Base-by-base conservation (phyloP, 2,888 invertebrate species). In the Athripsodes cinereus region DNA sequence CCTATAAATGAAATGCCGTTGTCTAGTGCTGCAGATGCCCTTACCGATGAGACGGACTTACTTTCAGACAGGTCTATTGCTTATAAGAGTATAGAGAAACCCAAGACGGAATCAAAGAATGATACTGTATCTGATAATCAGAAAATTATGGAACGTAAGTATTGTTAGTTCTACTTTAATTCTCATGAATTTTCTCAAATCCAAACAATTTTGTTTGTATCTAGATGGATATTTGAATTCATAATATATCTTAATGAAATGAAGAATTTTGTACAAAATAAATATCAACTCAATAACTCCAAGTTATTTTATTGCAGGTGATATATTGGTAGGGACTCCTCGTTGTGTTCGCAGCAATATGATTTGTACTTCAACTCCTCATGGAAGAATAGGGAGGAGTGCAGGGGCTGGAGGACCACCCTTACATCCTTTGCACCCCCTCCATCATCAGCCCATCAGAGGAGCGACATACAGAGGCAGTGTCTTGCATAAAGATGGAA, bases 1-100 rank as follows among this genome's bases (percentile, higher is more conserved):
- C 79, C 78, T 1, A 79, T 79, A 2, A 79, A 79, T 35, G 79
- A 79, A 63, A 76, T 79, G 78, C 79, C 79, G 1, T 74, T 72
- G 1, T 73, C 78, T 0, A 76, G 76, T 0, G 44, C 52, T 3
- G 57, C 58, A 8, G 64, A 64, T 6, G 57, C 52, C 1, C 54
- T 59, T n/a, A 48, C 58, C 1, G 77, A 78, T 57, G 79, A 77
- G 65, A 74, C 77, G 1, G 77, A 77, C 52, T 75, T 78, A n/a
- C 62, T 78, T 65, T 78, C 77, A 18, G 74, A 74, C 55, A 63
- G 58, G 44, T 54, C 60, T 22, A 40, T 62, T 13, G 53, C 58
- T 6, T 53, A 53, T 11, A 54, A 56, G 19, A 46, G 58, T 35
- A 46, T 52, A 11, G 63, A 61, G 3, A 63, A 55, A 35, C 31